Evolutionary conservation across 2,797 vertebrate species (phyloP).

Genomic region (Heteromormyrus szaboi): DNA sequence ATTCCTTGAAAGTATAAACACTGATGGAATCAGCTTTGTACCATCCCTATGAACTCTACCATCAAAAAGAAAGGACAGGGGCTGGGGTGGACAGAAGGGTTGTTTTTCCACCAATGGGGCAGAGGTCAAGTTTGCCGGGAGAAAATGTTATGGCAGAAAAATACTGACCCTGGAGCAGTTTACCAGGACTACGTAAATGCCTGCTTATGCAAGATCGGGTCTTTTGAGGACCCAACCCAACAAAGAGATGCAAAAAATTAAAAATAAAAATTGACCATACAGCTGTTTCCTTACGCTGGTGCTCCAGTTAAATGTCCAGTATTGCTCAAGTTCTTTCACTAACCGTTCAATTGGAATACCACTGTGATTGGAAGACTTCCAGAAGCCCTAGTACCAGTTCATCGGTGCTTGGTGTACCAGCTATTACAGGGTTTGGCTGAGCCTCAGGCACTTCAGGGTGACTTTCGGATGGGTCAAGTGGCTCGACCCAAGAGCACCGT

Average conservation of each 20-base stretch:
- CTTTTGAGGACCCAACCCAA: conserved; percentile 24
- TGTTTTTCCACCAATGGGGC: conserved; percentile 28
- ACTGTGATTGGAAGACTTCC: neutral
- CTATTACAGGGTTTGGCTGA: neutral
- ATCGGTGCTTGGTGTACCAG: neutral
- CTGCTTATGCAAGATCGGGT: conserved; percentile 25
- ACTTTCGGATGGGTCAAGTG: neutral
- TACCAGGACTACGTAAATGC: conserved; percentile 20
- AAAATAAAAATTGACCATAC: conserved; percentile 22
- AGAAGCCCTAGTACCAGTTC: neutral
- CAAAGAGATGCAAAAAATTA: conserved; percentile 19
- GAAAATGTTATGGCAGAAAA: conserved; percentile 34
- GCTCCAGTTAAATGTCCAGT: neutral
- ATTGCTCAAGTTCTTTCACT: neutral
- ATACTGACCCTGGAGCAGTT: conserved; percentile 24
- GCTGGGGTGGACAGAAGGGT: conserved; percentile 22
- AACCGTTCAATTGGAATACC: neutral
- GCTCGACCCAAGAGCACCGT: neutral
- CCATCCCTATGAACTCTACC: conserved; percentile 16
- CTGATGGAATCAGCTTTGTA: conserved; percentile 28
- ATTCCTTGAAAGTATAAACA: conserved; percentile 35
- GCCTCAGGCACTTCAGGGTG: neutral
- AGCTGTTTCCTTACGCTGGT: conserved; percentile 28
- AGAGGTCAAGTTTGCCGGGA: conserved; percentile 25
- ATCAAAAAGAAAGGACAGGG: conserved; percentile 23